These are phyloP conservation scores for Heliconius hermathena DNA, from an alignment of 1,140 invertebrate genomes.

Conservation along the genomic window DNA sequence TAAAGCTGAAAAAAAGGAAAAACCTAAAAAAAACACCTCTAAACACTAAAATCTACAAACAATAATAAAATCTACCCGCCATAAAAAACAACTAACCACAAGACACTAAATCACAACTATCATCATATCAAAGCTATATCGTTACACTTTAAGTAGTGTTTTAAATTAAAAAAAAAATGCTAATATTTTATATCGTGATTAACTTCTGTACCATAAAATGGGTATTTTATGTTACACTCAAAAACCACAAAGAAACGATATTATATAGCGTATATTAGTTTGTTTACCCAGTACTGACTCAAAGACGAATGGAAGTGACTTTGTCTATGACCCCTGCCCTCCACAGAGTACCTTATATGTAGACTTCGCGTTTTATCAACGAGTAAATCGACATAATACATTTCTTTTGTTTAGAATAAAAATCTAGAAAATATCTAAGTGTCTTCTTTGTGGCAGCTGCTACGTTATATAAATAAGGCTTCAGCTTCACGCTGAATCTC, in stretches of 20 bases:
- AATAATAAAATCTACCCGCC: not conserved
- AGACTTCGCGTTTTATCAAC: constrained; percentile 23
- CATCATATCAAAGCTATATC: not conserved
- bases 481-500: too few relatives aligned
- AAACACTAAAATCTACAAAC: not conserved
- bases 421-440: not conserved
- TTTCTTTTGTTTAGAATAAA: constrained; percentile 6
- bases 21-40: not conserved
- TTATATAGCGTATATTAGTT: constrained; percentile 49
- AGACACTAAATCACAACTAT: not conserved
- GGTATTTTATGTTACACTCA: constrained; percentile 42
- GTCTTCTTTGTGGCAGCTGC: not conserved
- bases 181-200: constrained; percentile 4
- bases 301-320: constrained; percentile 75
- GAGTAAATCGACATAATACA: not conserved
- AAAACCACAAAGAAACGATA: constrained; percentile 43
- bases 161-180: not conserved
- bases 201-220: constrained; percentile 25
- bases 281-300: constrained; percentile 58
- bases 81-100: not conserved
- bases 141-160: constrained; percentile 7
- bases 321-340: constrained; percentile 63
- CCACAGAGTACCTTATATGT: constrained; percentile 31
- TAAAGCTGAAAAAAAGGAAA: too few relatives aligned
- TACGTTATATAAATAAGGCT: not conserved